Evolutionary conservation across 2,113 vertebrate genomes (phyloP).

Genomic region (Mystacornis crossleyi): DNA sequence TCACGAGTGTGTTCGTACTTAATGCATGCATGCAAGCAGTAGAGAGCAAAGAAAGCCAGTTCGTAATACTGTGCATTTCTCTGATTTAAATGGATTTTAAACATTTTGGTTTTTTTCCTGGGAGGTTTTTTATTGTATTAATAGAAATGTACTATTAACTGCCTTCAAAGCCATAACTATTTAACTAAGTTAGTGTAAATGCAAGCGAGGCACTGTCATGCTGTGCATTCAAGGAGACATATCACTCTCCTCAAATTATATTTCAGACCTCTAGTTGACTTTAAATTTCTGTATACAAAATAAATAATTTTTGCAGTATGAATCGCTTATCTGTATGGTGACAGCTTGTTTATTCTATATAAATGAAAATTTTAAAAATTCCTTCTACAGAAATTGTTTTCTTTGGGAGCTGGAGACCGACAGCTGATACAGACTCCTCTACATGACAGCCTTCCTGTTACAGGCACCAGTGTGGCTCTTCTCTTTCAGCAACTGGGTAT

Average conservation of each 20-base stretch:
- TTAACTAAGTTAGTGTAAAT: not conserved
- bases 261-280: not conserved
- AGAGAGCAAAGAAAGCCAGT: not conserved
- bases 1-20: not conserved
- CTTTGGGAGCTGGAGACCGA: slow-evolving; percentile 94
- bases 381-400: slow-evolving; percentile 90
- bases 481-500: slow-evolving; percentile 97
- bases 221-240: not conserved
- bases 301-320: not conserved
- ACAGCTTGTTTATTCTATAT: not conserved
- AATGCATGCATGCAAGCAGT: not conserved
- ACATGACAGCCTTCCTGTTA: slow-evolving; percentile 90
- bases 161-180: not conserved
- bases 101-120: not conserved
- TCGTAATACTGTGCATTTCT: not conserved
- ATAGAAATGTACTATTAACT: not conserved
- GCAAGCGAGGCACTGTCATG: not conserved
- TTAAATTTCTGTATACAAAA: not conserved
- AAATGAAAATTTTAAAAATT: not conserved
- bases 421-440: slow-evolving; percentile 97
- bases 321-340: not conserved
- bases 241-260: not conserved
- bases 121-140: not conserved
- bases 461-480: slow-evolving; percentile 91
- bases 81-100: not conserved